A percentile compares a stretch with the other conserved stretches of the same genome.
Evolutionary conservation across 2,888 invertebrate species (phyloP).

Genomic region (Conus canariensis): DNA sequence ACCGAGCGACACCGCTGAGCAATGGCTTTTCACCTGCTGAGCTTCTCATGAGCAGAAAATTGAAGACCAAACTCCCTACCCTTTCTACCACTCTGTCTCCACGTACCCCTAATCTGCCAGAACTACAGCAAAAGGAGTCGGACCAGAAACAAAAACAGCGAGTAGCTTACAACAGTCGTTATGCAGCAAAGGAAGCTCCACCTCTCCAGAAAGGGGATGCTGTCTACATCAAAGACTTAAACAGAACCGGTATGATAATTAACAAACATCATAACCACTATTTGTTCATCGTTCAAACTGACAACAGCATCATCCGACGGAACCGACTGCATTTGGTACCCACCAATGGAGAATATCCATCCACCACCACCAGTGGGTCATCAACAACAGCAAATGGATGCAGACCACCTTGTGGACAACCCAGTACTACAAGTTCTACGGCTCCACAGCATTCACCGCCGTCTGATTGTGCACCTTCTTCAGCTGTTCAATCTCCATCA

Average conservation of each 20-base stretch:
- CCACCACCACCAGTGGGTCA: not conserved
- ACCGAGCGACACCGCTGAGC: slow-evolving; percentile 29
- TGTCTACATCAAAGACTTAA: not conserved
- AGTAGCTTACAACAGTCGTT: not conserved
- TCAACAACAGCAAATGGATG: not conserved
- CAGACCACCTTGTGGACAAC: not conserved
- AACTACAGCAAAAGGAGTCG: not conserved
- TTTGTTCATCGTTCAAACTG: not conserved
- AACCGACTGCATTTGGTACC: not conserved
- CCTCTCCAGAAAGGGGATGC: slow-evolving; percentile 3
- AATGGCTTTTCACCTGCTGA: slow-evolving; percentile 19
- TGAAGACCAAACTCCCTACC: slow-evolving; percentile 8
- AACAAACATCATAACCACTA: not conserved
- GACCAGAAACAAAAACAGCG: not conserved
- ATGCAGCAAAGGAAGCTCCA: slow-evolving; percentile 23
- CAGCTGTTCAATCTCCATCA: not conserved
- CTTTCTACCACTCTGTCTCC: not conserved
- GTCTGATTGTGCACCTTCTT: not conserved
- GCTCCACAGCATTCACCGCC: not conserved
- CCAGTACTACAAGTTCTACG: not conserved
- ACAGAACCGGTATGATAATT: not conserved
- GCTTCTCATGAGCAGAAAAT: slow-evolving; percentile 31
- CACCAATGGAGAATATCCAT: not conserved
- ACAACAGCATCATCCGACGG: not conserved
- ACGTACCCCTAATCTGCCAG: not conserved